Conservation (phyloP, 2,113 vertebrate species). For the Eretmodus cyanostictus region DNA sequence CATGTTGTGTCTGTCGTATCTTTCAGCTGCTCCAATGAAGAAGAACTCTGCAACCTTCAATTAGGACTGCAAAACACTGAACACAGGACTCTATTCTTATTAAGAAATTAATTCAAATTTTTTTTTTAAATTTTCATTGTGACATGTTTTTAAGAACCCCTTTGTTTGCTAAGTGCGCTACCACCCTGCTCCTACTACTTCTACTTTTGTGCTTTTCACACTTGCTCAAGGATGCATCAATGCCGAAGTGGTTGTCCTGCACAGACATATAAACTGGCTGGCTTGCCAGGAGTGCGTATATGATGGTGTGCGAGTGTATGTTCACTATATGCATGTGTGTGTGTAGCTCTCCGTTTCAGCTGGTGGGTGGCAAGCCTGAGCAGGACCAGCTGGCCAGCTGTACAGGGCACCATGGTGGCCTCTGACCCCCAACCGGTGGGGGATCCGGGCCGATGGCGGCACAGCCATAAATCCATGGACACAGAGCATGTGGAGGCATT, state of each 20-base stretch:
- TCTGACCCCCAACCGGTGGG: conserved; percentile 38
- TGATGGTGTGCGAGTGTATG: neutral
- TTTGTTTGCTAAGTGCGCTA: neutral
- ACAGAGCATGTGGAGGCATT: conserved; percentile 65
- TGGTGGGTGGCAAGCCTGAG: conserved; percentile 41
- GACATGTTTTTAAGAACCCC: rapidly evolving
- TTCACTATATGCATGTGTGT: neutral
- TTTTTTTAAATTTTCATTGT: rapidly evolving
- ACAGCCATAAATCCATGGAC: conserved; percentile 58
- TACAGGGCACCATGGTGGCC: conserved; percentile 41
- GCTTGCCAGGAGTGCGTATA: conserved; percentile 9
- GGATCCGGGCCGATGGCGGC: conserved; percentile 37
- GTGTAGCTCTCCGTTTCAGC: conserved; percentile 8
- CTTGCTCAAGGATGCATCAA: conserved; percentile 21
- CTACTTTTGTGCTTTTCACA: neutral
- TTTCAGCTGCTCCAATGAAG: neutral
- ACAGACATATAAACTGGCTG: conserved; percentile 17
- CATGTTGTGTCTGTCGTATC: neutral
- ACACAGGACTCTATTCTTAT: neutral
- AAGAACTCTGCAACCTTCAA: neutral
- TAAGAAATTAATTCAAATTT: rapidly evolving
- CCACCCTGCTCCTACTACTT: neutral
- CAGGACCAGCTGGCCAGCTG: conserved; percentile 58
- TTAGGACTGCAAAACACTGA: neutral
- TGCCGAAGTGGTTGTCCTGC: conserved; percentile 6